phyloP scores from a whole-genome alignment of 2,888 invertebrate genomes.

The Cotesia congregata region DNA sequence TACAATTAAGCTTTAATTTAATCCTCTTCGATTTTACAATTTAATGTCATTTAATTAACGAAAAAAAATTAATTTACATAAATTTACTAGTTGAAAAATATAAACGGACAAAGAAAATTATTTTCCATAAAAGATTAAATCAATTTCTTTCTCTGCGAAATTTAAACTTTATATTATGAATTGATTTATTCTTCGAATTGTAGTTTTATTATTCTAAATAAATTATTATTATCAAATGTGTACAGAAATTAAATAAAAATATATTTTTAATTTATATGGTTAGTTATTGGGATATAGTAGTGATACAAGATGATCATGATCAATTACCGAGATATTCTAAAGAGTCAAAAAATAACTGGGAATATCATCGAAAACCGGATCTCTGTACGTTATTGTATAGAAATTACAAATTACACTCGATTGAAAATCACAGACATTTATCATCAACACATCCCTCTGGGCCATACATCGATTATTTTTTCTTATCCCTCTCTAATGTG shows the following conservation, averaged over 20 bases:
- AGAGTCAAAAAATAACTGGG: conserved; percentile 12
- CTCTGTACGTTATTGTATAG: conserved; percentile 27
- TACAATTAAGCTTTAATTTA: background rate
- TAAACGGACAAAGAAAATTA: background rate
- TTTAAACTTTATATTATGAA: background rate
- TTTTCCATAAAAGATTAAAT: background rate
- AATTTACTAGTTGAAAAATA: background rate
- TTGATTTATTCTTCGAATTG: too few species aligned
- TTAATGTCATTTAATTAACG: background rate
- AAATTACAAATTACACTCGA: conserved; percentile 16
- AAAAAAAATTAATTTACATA: background rate
- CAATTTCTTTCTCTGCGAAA: conserved; percentile 14
- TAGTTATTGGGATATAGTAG: background rate
- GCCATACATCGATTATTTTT: conserved; percentile 19
- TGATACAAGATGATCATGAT: background rate
- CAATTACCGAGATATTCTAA: conserved; percentile 24
- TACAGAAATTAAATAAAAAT: conserved; percentile 54
- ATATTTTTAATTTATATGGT: conserved; percentile 55
- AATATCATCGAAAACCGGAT: conserved; percentile 23
- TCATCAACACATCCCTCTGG: conserved; percentile 31
- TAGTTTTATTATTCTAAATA: too few species aligned
- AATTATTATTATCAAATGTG: conserved; percentile 14
- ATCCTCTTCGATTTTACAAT: background rate
- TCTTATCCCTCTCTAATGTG: conserved; percentile 33
- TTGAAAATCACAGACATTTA: conserved; percentile 30